phyloP scores from a whole-genome alignment of 2,797 vertebrate species.

The Pterois miles region DNA sequence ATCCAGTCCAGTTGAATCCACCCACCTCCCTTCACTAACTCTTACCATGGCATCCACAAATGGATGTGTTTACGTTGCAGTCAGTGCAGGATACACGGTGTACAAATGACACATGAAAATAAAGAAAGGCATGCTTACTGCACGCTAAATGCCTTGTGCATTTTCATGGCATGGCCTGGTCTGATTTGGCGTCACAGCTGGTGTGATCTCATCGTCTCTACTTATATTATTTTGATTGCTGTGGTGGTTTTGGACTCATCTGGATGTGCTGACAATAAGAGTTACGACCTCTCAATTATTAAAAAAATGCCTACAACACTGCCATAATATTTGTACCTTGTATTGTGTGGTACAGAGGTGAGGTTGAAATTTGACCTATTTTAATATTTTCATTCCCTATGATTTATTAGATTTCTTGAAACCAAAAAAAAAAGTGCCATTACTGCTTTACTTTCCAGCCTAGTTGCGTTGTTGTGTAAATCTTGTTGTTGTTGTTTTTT shows the following conservation, averaged over 20 bases:
- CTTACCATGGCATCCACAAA: no score
- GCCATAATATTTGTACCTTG: neutral
- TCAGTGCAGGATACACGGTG: no score
- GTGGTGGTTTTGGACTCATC: neutral
- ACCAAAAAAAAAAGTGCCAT: neutral
- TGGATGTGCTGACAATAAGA: neutral
- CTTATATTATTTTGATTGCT: neutral
- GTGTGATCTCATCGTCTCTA: neutral
- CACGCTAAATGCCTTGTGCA: no score
- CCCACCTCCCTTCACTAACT: no score
- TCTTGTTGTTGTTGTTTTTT: constrained; percentile 28
- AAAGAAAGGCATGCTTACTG: rapidly evolving
- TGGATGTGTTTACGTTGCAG: no score
- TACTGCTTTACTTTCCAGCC: neutral
- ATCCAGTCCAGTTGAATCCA: no score
- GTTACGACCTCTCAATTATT: neutral
- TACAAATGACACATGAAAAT: no score
- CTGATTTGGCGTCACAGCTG: neutral
- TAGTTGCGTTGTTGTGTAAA: neutral
- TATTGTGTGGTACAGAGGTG: neutral
- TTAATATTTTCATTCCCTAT: neutral
- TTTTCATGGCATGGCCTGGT: neutral
- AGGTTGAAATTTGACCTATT: constrained; percentile 15
- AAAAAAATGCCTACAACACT: neutral
- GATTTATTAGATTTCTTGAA: neutral